phyloP scores from a whole-genome alignment of 2,888 invertebrate species.

The Cerceris ruficornis region DNA sequence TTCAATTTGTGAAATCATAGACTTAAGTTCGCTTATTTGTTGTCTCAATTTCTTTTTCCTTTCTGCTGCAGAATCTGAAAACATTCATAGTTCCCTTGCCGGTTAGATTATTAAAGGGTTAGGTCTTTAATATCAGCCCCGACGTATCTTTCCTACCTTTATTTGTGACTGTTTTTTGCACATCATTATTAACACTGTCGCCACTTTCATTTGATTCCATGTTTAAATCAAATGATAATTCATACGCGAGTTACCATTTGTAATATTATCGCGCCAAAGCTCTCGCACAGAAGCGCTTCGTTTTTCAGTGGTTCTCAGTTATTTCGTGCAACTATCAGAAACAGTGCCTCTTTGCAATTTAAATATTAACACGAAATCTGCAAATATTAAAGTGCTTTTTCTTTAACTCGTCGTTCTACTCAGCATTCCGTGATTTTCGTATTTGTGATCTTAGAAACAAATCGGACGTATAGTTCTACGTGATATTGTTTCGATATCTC shows the following conservation, averaged over 20 bases:
- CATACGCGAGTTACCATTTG: background rate
- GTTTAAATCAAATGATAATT: constrained; percentile 1
- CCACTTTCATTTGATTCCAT: constrained; percentile 22
- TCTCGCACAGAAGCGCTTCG: background rate
- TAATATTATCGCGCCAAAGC: background rate
- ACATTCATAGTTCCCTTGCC: background rate
- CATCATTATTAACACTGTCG: background rate
- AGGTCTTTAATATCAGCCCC: constrained; percentile 2
- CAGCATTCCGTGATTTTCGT: background rate
- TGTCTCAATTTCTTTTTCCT: constrained; percentile 46
- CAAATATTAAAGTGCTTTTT: background rate
- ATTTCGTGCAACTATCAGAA: background rate
- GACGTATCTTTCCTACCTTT: constrained; percentile 12
- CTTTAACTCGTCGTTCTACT: constrained; percentile 5
- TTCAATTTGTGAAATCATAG: constrained; percentile 44
- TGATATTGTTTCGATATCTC: background rate
- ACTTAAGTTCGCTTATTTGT: constrained; percentile 55
- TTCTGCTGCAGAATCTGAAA: constrained; percentile 19
- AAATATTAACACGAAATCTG: background rate
- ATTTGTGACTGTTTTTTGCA: background rate
- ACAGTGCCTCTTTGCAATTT: background rate
- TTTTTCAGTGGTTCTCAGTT: background rate
- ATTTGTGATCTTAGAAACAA: background rate
- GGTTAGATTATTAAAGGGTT: constrained; percentile 24
- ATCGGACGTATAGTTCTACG: background rate